Base-by-base conservation (phyloP, 2,888 invertebrate species). In the Elegia similella region DNA sequence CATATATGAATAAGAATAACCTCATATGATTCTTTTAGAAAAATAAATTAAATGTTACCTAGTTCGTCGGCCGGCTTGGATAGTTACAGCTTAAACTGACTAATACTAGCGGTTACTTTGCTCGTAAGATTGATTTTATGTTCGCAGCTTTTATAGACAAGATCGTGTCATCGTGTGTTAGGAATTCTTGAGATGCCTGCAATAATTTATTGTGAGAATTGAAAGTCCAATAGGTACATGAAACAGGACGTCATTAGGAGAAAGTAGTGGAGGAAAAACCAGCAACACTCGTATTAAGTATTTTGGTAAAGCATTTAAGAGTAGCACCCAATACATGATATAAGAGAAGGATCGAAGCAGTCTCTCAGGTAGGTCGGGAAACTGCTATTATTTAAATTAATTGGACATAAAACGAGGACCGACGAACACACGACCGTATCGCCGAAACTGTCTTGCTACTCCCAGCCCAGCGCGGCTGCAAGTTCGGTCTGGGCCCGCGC, bases 301-400 rank as follows among this genome's bases (percentile, higher is more conserved):
- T 30, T n/a, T n/a, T n/a, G n/a, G 6, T 46, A 46, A 7, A 50
- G 50, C 6, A 16, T 50, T 50, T 16, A 29, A 38, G 43, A 42
- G 47, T 47, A 55, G 58, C 30, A 46, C 29, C 52, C 47, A 30
- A 1, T 30, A 16, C 30, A 60, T 62, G 63, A 63, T 62, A 59
- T 64, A 63, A 69, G 67, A 69, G 70, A 75, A 76, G 73, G 76
- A 74, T 74, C 74, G 60, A 73, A 70, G 73, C 72, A 73, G 73
- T 64, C 73, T 73, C 75, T 72, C 84, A 87, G 86, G 86, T 85
- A 86, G 83, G 82, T 78, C 77, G 81, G 76, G 76, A 80, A 80
- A 82, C 78, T 73, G 86, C 87, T 84, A 86, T 88, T 87, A 88
- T 88, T 88, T 87, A 88, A 88, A 88, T 88, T 87, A 88, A 88